phyloP scores from a whole-genome alignment of 2,888 invertebrate genomes.

The Drosophila kuntzei region DNA sequence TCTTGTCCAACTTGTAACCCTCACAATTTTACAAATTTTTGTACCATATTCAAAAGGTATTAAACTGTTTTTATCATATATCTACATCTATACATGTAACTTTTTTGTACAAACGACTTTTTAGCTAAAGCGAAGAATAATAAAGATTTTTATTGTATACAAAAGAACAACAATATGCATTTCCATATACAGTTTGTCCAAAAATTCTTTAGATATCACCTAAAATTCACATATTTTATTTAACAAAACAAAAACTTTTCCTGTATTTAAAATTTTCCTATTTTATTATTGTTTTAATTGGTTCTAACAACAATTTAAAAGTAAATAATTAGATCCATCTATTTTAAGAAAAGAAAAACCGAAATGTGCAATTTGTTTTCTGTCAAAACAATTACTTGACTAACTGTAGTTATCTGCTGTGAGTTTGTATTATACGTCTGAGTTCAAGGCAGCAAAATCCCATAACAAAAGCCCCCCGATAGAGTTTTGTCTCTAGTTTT shows the following conservation, averaged over 20 bases:
- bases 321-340: too few relatives aligned
- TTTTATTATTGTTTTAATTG: too few relatives aligned
- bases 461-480: slow-evolving; percentile 35
- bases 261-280: too few relatives aligned
- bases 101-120: slow-evolving; percentile 73
- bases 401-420: slow-evolving; percentile 2
- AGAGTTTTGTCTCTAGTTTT: slow-evolving; percentile 48
- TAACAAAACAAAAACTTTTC: too few relatives aligned
- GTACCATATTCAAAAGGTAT: slow-evolving; percentile 48
- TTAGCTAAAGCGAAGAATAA: slow-evolving; percentile 69
- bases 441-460: slow-evolving; percentile 60
- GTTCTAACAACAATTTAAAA: too few relatives aligned
- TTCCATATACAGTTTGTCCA: too few relatives aligned
- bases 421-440: slow-evolving; percentile 6
- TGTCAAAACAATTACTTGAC: too few relatives aligned
- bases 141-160: slow-evolving; percentile 75
- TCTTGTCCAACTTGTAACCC: slow-evolving; percentile 25
- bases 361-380: too few relatives aligned
- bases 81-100: slow-evolving; percentile 51
- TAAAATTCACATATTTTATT: too few relatives aligned
- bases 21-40: slow-evolving; percentile 32
- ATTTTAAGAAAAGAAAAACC: too few relatives aligned
- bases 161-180: slow-evolving; percentile 41
- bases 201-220: too few relatives aligned
- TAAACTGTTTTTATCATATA: slow-evolving; percentile 39